A percentile compares a stretch with the other conserved stretches of the same genome.
phyloP scores from a whole-genome alignment of 2,888 invertebrate species.

The Pristionchus entomophagus region DNA sequence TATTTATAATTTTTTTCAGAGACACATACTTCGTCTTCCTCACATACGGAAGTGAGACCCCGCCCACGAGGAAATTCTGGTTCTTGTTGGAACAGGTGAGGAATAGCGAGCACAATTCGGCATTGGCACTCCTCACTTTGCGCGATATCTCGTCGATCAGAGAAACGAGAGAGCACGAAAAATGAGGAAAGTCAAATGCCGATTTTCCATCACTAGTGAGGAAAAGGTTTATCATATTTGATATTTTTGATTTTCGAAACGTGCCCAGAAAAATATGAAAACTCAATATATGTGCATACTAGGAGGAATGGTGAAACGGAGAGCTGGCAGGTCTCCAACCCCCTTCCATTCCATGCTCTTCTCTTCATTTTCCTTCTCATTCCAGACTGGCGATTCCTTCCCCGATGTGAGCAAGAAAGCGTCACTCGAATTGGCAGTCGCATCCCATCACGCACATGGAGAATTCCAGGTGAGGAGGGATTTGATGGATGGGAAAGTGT shows the following conservation, averaged over 20 bases:
- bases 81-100: slow-evolving; percentile 68
- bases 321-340: background rate
- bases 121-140: no score
- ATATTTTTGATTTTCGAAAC: no score
- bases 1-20: slow-evolving; percentile 27
- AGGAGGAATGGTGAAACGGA: no score
- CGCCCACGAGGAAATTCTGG: slow-evolving; percentile 69
- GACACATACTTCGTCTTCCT: slow-evolving; percentile 74
- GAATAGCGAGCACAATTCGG: no score
- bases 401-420: slow-evolving; percentile 47
- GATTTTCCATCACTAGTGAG: no score
- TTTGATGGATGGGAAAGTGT: background rate
- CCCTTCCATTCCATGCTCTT: background rate
- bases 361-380: background rate
- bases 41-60: slow-evolving; percentile 70
- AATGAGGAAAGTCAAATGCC: no score
- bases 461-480: slow-evolving; percentile 34
- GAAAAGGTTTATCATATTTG: no score
- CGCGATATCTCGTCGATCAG: no score
- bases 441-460: slow-evolving; percentile 74
- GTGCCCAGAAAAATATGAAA: no score
- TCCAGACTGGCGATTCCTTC: slow-evolving; percentile 11
- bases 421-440: slow-evolving; percentile 71
- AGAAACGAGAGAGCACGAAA: no score
- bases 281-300: no score